Percentiles rank a stretch among this genome's conserved stretches.
phyloP scores from a whole-genome alignment of 2,113 vertebrate genomes.

The Patagioenas fasciata region DNA sequence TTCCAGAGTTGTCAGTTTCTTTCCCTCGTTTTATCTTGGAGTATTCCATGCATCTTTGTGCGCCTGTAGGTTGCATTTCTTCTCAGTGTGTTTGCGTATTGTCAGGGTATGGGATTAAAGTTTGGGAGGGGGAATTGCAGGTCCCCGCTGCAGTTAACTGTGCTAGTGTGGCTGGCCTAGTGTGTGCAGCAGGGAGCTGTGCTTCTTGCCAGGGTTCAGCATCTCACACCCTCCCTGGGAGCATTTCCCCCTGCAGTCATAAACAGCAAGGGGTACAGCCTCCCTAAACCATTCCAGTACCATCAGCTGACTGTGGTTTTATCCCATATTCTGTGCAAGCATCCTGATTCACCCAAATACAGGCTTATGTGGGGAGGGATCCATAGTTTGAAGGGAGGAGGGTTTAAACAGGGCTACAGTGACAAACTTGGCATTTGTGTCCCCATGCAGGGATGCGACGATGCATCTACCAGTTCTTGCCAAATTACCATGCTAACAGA shows the following conservation, averaged over 20 bases:
- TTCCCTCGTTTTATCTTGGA: neutral
- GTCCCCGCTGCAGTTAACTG: neutral
- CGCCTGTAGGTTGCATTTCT: neutral
- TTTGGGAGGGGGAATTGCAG: neutral
- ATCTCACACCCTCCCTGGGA: neutral
- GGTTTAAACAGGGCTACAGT: neutral
- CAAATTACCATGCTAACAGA: neutral
- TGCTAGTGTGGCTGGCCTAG: neutral
- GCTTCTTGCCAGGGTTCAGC: neutral
- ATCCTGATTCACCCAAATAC: neutral
- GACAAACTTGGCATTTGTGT: rapidly evolving
- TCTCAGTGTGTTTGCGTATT: rapidly evolving
- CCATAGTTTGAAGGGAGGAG: neutral
- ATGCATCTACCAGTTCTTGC: neutral
- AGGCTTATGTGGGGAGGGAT: too few relatives aligned
- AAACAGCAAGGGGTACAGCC: neutral
- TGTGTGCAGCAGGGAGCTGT: neutral
- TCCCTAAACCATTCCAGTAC: neutral
- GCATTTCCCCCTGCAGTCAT: too few relatives aligned
- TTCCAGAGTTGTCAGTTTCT: neutral
- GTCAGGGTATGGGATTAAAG: neutral
- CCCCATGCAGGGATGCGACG: neutral
- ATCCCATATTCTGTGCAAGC: neutral
- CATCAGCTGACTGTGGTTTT: neutral
- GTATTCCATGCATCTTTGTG: neutral